Evolutionary conservation across 2,797 vertebrate genomes (phyloP), one percentile per base, ranked within the genome.

Genomic region (Pseudochaenichthys georgianus): DNA sequence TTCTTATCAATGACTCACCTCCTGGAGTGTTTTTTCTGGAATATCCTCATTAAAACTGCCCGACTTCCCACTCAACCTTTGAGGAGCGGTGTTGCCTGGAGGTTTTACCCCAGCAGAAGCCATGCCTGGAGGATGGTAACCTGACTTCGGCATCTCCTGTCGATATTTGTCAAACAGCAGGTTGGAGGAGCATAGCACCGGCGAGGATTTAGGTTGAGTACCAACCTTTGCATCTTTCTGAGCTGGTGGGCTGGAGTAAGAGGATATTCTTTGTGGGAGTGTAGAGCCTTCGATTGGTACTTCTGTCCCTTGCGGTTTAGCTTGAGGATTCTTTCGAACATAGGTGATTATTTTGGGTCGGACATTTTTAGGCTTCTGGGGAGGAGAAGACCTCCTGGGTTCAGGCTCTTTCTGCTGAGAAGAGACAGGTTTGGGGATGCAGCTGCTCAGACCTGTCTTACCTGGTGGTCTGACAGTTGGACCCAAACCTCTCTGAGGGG

Each of bases 331-430:
- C 80, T 97, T 97, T 54, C 97, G 94, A 11, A 99, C 95, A 15
- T 97, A 99, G 0, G 98, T 99, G 84, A 99, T 99, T 79, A 99
- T 99, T 94, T 98, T 99, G 47, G 98, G 98, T 53, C 97, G 93
- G 60, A 98, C 95, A 0, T 96, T 96, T 90, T 98, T 98, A 75
- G 96, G 96, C 70, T 96, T 98, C 31, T 92, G 96, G 13, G 92
- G 88, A 34, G 94, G 87, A 13, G 92, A 92, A 2, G 81, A 81
- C 61, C 75, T 88, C 11, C 78, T 90, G 64, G 93, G 91, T 45
- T 97, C 97, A 0, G 80, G 51, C 41, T 95, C 97, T 61, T 93
- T 93, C 78, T 94, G 88, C 78, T 58, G 60, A 82, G 81, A 61
- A 4, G 89, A 13, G 47, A 96, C 90, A 5, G 96, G 94, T 92